phyloP scores from a whole-genome alignment of 2,888 invertebrate species.

The Drosophila meridiana region DNA sequence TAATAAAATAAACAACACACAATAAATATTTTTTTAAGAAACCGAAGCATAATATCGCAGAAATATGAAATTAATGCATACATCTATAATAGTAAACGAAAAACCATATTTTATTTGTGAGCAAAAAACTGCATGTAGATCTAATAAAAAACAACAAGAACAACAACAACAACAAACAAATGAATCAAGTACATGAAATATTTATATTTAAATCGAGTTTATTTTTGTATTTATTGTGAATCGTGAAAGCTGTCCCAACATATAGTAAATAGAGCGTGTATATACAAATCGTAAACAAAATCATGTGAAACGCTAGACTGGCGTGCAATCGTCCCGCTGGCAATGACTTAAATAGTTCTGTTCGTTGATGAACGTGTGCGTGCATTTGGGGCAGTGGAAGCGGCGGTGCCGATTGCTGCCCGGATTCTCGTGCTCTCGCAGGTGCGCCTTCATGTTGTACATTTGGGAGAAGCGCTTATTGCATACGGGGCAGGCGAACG shows the following conservation, averaged over 20 bases:
- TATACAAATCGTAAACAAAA: conserved; percentile 20
- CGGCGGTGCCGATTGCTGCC: conserved; percentile 72
- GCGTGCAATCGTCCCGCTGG: conserved; percentile 61
- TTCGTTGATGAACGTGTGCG: conserved; percentile 73
- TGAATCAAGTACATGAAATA: conserved; percentile 38
- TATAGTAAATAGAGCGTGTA: conserved; percentile 8
- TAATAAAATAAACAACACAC: conserved; percentile 49
- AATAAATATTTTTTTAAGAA: conserved; percentile 81
- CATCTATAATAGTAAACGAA: conserved; percentile 68
- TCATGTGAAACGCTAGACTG: conserved; percentile 41
- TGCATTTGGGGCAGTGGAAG: conserved; percentile 69
- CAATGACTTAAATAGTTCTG: conserved; percentile 67
- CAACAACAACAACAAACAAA: background rate
- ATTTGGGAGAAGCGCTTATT: conserved; percentile 77
- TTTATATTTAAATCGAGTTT: conserved; percentile 40
- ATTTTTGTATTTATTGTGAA: conserved; percentile 26
- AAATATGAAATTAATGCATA: conserved; percentile 69
- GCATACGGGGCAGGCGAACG: conserved; percentile 70
- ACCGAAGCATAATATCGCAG: conserved; percentile 68
- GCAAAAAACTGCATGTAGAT: conserved; percentile 78
- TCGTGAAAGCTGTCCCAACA: background rate
- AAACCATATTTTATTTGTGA: conserved; percentile 78
- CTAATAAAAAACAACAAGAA: conserved; percentile 63
- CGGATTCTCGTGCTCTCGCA: conserved; percentile 70
- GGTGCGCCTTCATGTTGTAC: conserved; percentile 77